These are phyloP conservation scores for Caenorhabditis auriculariae DNA, from an alignment of 2,888 invertebrate genomes.

Conservation along the genomic window DNA sequence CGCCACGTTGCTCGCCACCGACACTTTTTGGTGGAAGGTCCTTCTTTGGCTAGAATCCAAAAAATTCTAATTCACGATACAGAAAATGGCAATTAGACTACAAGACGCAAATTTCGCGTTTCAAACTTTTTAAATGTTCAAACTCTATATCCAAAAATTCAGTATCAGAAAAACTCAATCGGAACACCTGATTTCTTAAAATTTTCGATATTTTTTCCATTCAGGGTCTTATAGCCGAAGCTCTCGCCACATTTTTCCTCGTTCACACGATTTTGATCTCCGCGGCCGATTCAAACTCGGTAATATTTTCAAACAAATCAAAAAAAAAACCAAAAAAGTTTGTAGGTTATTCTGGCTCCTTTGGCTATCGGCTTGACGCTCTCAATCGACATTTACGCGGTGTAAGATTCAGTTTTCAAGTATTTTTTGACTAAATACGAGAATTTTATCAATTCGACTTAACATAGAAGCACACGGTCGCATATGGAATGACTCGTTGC, in stretches of 20 bases:
- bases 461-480: no score
- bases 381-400: slow-evolving; percentile 63
- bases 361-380: slow-evolving; percentile 65
- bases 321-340: neutral
- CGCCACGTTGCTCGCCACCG: no score
- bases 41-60: no score
- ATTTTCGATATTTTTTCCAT: neutral
- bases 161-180: neutral
- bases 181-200: neutral
- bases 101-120: no score
- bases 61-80: no score
- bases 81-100: no score
- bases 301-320: neutral
- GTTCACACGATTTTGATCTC: slow-evolving; percentile 64
- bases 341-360: slow-evolving; percentile 60
- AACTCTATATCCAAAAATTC: no score
- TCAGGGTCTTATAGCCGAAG: slow-evolving; percentile 56
- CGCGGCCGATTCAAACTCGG: slow-evolving; percentile 61
- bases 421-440: no score
- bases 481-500: no score
- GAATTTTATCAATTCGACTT: no score
- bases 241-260: slow-evolving; percentile 61
- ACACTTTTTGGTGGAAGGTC: no score
- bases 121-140: no score
- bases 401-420: slow-evolving; percentile 40